Conservation (phyloP, 2,113 vertebrate species). For the Dasyornis broadbenti region DNA sequence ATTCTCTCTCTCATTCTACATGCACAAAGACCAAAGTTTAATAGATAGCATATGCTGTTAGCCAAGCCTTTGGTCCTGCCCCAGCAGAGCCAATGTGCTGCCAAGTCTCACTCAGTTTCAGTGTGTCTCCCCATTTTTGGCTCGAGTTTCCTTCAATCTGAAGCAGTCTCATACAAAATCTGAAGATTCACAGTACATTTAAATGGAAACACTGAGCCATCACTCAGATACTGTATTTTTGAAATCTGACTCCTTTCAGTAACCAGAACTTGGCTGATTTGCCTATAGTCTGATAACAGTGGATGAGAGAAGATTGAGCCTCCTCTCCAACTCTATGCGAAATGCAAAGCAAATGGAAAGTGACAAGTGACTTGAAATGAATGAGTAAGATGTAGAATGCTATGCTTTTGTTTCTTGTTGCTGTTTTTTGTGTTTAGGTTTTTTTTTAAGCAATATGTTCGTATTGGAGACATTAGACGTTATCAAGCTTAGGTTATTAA, state of each 20-base stretch:
- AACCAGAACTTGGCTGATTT: slow-evolving; percentile 16
- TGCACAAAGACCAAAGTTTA: slow-evolving; percentile 47
- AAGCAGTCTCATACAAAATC: not conserved
- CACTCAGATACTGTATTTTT: not conserved
- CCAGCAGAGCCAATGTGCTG: not conserved
- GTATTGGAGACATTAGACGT: not conserved
- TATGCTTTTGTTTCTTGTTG: not conserved
- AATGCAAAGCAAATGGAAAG: not conserved
- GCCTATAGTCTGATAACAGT: not conserved
- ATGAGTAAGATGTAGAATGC: not conserved
- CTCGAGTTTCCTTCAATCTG: not conserved
- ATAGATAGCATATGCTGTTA: slow-evolving; percentile 51
- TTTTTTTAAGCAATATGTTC: not conserved
- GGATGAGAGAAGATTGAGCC: not conserved
- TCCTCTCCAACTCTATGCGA: not conserved
- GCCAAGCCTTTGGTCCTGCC: slow-evolving; percentile 21
- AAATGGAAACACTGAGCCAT: slow-evolving; percentile 19
- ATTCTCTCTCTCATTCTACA: not conserved
- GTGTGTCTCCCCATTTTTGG: slow-evolving; percentile 4
- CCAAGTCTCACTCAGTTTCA: slow-evolving; percentile 34
- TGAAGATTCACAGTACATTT: slow-evolving; percentile 19
- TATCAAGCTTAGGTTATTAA: not conserved
- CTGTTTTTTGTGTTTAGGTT: not conserved
- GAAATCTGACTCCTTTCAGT: not conserved
- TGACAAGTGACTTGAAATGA: not conserved